Conservation (phyloP, 2,888 invertebrate species). For the Campopleginae sp. region DNA sequence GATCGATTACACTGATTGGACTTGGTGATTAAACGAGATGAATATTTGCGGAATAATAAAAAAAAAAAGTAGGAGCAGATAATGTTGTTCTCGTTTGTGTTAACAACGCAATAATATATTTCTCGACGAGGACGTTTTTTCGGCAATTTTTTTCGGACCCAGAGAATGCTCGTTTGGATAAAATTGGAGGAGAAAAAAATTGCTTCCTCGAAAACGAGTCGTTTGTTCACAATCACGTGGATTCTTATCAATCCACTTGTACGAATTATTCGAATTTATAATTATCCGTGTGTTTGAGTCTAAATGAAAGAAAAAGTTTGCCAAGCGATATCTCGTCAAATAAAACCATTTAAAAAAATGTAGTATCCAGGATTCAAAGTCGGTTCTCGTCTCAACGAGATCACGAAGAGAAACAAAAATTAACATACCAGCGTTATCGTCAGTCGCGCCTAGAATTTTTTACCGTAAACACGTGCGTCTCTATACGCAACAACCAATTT, state of each 20-base stretch:
- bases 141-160: neutral
- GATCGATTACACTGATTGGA: slow-evolving; percentile 27
- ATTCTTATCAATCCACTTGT: neutral
- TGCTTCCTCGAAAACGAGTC: neutral
- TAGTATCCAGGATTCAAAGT: slow-evolving; percentile 3
- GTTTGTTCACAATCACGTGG: neutral
- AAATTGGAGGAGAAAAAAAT: neutral
- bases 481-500: neutral
- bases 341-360: neutral
- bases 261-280: slow-evolving; percentile 11
- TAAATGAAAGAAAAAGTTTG: slow-evolving; percentile 25
- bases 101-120: neutral
- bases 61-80: too few relatives aligned
- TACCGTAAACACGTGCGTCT: slow-evolving; percentile 37
- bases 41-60: neutral
- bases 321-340: slow-evolving; percentile 12
- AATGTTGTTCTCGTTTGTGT: neutral
- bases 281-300: neutral
- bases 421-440: slow-evolving; percentile 26
- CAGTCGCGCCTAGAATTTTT: slow-evolving; percentile 51
- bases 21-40: neutral
- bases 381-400: neutral
- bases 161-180: neutral
- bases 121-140: neutral
- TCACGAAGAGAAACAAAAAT: slow-evolving; percentile 37